A percentile compares a stretch with the other conserved stretches of the same genome.
These are phyloP conservation scores for Agonopterix arenella DNA, from an alignment of 2,888 invertebrate species.

Conservation along the genomic window DNA sequence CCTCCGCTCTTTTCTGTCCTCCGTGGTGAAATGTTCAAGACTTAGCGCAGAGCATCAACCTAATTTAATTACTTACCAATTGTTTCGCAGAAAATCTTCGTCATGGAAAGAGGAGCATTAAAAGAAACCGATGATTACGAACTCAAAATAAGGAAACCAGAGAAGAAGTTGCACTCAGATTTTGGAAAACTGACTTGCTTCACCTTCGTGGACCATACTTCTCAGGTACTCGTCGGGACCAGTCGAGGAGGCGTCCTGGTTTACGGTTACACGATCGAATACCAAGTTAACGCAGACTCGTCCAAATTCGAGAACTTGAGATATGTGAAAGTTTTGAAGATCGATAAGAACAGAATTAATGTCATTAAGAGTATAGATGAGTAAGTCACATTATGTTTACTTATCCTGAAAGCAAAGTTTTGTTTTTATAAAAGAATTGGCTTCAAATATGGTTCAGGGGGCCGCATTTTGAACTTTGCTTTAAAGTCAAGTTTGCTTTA, in stretches of 20 bases:
- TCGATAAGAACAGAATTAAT: conserved; percentile 55
- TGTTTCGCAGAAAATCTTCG: conserved; percentile 44
- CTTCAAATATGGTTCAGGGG: too few relatives aligned
- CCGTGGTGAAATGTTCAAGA: too few relatives aligned
- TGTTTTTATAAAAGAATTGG: too few relatives aligned
- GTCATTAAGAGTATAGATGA: conserved; percentile 69
- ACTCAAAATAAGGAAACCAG: conserved; percentile 37
- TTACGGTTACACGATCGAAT: conserved; percentile 68
- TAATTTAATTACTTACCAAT: too few relatives aligned
- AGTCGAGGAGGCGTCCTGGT: conserved; percentile 65
- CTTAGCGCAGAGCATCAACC: too few relatives aligned
- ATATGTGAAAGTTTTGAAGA: conserved; percentile 67
- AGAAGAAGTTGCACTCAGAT: conserved; percentile 29
- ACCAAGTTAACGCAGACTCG: conserved; percentile 31
- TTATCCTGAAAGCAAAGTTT: too few relatives aligned
- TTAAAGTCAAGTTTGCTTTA: too few relatives aligned
- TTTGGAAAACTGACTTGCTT: conserved; percentile 67
- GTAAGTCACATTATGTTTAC: conserved; percentile 34
- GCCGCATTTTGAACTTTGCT: too few relatives aligned
- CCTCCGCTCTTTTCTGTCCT: too few relatives aligned
- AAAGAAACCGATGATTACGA: conserved; percentile 52
- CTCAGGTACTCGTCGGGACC: conserved; percentile 69
- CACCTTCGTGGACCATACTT: conserved; percentile 65
- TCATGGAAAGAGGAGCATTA: conserved; percentile 44
- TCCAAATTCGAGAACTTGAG: conserved; percentile 46